phyloP scores from a whole-genome alignment of 1,140 invertebrate genomes.

The Goniozus legneri region DNA sequence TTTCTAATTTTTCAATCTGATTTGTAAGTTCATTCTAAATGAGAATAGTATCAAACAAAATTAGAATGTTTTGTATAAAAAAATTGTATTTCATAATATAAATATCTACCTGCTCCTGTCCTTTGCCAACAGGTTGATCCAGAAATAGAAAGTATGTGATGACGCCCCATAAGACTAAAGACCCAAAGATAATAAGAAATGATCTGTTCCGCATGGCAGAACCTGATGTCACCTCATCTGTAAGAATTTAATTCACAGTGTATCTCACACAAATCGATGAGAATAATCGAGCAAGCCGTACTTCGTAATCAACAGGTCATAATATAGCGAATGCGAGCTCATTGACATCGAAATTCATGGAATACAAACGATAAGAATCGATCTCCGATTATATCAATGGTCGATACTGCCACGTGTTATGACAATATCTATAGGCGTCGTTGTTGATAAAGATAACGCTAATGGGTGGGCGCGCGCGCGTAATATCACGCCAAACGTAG shows the following conservation, averaged over 20 bases:
- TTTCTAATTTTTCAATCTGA: constrained; percentile 40
- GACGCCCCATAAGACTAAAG: constrained; percentile 45
- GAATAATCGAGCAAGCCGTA: no score
- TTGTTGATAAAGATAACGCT: no score
- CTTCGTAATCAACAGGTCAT: no score
- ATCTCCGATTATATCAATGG: no score
- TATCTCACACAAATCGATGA: no score
- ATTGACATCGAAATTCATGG: no score
- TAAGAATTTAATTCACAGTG: constrained; percentile 5
- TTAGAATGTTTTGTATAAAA: not conserved
- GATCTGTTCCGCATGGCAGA: constrained; percentile 50
- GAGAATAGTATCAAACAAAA: not conserved
- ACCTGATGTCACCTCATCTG: constrained; percentile 47
- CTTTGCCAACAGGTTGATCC: constrained; percentile 40
- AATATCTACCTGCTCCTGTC: constrained; percentile 25
- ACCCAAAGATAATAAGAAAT: constrained; percentile 43
- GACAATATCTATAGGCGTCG: no score
- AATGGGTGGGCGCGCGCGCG: no score
- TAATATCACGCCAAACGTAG: no score
- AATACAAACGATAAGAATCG: no score
- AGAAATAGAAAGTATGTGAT: constrained; percentile 48
- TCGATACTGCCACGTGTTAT: no score
- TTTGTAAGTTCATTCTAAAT: constrained; percentile 30
- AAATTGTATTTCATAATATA: not conserved
- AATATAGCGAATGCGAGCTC: no score